Percentiles rank a stretch among this genome's conserved stretches.
These are phyloP conservation scores for Colinus virginianus DNA, from an alignment of 2,113 vertebrate species.

Conservation along the genomic window DNA sequence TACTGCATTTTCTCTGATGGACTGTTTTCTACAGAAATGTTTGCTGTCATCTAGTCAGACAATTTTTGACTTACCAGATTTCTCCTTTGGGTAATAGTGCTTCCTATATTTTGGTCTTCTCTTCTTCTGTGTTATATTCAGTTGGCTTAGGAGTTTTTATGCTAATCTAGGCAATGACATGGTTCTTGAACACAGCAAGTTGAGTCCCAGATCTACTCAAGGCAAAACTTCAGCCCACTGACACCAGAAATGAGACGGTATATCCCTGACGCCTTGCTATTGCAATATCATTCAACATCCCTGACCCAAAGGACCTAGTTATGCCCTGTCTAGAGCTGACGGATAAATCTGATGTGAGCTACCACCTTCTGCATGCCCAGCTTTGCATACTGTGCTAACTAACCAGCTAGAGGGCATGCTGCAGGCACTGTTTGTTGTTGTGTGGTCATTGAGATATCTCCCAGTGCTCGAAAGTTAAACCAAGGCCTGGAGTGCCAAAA, in stretches of 20 bases:
- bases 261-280: neutral
- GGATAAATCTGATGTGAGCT: neutral
- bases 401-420: rapidly evolving
- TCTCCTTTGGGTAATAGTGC: neutral
- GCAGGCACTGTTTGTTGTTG: neutral
- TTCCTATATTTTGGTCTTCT: neutral
- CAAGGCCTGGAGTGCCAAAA: neutral
- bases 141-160: neutral
- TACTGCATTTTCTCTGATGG: conserved; percentile 11
- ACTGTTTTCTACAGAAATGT: conserved; percentile 2
- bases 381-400: neutral
- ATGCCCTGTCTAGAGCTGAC: neutral
- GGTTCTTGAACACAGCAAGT: neutral
- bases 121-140: neutral
- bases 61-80: conserved; percentile 11
- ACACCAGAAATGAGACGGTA: neutral
- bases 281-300: neutral
- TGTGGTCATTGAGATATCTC: neutral
- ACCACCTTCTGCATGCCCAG: rapidly evolving
- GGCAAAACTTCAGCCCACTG: neutral
- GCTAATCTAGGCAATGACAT: neutral
- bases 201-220: neutral
- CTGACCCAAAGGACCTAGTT: neutral
- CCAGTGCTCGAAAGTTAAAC: neutral
- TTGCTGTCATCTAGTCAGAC: neutral